These are phyloP conservation scores for Agapornis canus DNA, from an alignment of 2,797 vertebrate species.

Conservation along the genomic window DNA sequence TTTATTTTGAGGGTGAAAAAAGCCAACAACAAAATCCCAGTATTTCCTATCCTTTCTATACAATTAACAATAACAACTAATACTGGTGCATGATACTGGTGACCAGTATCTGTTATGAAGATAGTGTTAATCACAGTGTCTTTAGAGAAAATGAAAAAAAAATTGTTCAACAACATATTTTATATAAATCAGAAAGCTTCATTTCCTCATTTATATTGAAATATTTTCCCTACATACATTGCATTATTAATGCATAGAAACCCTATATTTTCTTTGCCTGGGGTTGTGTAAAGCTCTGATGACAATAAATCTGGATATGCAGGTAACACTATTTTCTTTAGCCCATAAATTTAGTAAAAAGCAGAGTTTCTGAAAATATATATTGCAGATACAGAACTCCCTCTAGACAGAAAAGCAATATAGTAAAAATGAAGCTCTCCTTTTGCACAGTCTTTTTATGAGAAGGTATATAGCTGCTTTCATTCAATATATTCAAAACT, in stretches of 20 bases:
- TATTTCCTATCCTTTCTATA: not conserved
- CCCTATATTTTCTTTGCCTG: not conserved
- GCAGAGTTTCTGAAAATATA: conserved; percentile 49
- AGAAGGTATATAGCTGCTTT: conserved; percentile 1
- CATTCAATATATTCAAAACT: not conserved
- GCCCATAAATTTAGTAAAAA: conserved; percentile 63
- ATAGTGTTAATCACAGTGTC: not conserved
- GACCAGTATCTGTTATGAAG: not conserved
- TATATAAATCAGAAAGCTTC: not conserved
- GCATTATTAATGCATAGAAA: conserved; percentile 12
- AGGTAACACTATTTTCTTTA: not conserved
- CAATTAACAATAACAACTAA: not conserved
- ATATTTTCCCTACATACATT: not conserved
- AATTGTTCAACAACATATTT: not conserved
- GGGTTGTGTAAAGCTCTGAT: not conserved
- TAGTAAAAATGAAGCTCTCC: conserved; percentile 37
- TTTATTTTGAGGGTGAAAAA: not conserved
- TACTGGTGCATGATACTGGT: not conserved
- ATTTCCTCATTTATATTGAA: conserved; percentile 21
- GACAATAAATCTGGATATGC: conserved; percentile 8
- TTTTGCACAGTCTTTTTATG: conserved; percentile 42
- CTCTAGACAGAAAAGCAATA: conserved; percentile 49
- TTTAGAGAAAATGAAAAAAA: not conserved
- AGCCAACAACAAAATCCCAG: accelerated
- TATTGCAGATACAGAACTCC: conserved; percentile 62